phyloP scores from a whole-genome alignment of 2,113 vertebrate species.

The Athene cunicularia region DNA sequence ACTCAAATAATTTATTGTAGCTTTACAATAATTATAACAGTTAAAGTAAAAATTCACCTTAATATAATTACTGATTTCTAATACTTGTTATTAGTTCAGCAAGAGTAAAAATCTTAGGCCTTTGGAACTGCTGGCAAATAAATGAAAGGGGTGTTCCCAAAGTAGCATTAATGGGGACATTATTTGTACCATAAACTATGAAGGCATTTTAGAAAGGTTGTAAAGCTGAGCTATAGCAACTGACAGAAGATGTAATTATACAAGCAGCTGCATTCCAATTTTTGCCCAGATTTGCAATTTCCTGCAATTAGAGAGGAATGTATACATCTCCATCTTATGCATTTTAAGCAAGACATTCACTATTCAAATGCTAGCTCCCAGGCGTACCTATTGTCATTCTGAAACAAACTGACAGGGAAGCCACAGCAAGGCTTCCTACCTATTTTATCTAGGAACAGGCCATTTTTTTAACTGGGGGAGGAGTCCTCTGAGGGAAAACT shows the following conservation, averaged over 20 bases:
- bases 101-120: not conserved
- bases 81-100: not conserved
- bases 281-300: slow-evolving; percentile 50
- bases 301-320: slow-evolving; percentile 46
- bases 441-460: not conserved
- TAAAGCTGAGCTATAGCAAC: slow-evolving; percentile 51
- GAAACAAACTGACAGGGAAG: not conserved
- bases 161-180: not conserved
- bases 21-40: not conserved
- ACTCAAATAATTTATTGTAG: not conserved
- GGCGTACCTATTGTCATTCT: not conserved
- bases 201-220: slow-evolving; percentile 20
- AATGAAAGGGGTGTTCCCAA: not conserved
- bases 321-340: not conserved
- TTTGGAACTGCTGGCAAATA: not conserved
- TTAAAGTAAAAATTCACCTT: not conserved
- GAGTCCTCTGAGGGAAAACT: not conserved
- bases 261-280: slow-evolving; percentile 58
- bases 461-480: not conserved
- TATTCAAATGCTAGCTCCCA: not conserved
- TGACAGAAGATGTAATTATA: slow-evolving; percentile 58
- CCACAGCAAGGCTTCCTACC: not conserved
- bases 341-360: slow-evolving; percentile 1
- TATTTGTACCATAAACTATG: not conserved
- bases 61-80: not conserved